Evolutionary conservation across 2,797 vertebrate species (phyloP), one percentile per base, ranked within the genome.

Genomic region (Muscicapa comitata): DNA sequence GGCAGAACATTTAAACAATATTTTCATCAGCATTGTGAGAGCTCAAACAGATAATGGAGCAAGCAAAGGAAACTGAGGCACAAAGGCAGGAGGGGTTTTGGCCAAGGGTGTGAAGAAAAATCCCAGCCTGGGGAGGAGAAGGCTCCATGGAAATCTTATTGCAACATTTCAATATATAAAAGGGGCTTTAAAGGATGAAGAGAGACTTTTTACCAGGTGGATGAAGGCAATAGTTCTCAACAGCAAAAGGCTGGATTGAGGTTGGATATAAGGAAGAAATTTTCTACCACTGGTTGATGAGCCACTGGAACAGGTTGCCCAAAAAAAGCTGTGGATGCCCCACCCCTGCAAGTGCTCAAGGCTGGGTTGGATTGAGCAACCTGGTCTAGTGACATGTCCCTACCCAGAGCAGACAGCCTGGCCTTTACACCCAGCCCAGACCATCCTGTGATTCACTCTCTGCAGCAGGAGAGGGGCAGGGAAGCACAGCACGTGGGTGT

Each of bases 31-130:
- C 18, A 5, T 10, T 29, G 14, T 7, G 18, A 73, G 62, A 83
- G 51, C 37, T 18, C 33, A 84, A 33, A 50, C 23, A 82, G 13
- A 16, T 17, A n/a, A 50, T 1, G 2, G 26, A 57, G 33, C 20
- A 54, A 84, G 6, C 12, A 81, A 45, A 26, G 21, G 62, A 92
- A 93, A 88, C 55, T 9, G 15, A 79, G 73, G 76, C 9, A 50
- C 0, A 0, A 67, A 50, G 33, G 38, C 6, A 31, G 2, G 0
- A 70, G 7, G 13, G 23, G 7, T 6, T 86, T 54, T 43, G 21
- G 31, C 13, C n/a, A 26, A 87, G 11, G 6, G 2, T 18, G 5
- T 29, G 28, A 66, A 82, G 55, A 65, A 65, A 29, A 59, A 87
- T 7, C 20, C 25, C 18, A 67, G 9, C 12, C 2, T 40, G 2